Evolutionary conservation across 2,888 invertebrate species (phyloP).

Genomic region (Polydrusus pterygomalis): DNA sequence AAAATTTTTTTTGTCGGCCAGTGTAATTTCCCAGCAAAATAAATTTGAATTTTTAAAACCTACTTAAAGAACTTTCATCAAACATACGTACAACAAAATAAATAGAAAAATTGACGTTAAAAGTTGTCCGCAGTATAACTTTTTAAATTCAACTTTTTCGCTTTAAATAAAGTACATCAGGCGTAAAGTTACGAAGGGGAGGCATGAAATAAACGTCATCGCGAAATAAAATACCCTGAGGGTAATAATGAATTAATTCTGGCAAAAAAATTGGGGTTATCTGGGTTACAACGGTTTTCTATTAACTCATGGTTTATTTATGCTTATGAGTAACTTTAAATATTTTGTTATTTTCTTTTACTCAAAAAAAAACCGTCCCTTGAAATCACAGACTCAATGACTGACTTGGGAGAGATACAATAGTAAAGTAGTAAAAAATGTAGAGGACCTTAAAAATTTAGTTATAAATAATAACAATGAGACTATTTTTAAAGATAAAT

Average conservation of each 20-base stretch:
- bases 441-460: no score
- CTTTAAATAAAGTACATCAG: slow-evolving; percentile 12
- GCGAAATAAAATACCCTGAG: background rate
- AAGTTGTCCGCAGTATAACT: slow-evolving; percentile 11
- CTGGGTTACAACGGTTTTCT: background rate
- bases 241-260: slow-evolving; percentile 13
- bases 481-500: no score
- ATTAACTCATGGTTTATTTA: no score
- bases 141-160: slow-evolving; percentile 27
- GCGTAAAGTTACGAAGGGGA: slow-evolving; percentile 15
- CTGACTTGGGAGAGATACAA: no score
- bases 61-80: background rate
- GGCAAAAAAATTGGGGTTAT: background rate
- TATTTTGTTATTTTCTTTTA: no score
- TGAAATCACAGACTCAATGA: no score
- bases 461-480: no score
- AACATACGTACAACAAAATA: background rate
- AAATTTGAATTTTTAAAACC: background rate
- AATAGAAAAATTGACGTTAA: background rate
- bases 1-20: no score
- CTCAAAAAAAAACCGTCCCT: no score
- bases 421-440: no score
- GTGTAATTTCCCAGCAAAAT: no score
- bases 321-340: no score
- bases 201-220: slow-evolving; percentile 11